Evolutionary conservation across 2,113 vertebrate genomes (phyloP).

Genomic region (Xiphias gladius): DNA sequence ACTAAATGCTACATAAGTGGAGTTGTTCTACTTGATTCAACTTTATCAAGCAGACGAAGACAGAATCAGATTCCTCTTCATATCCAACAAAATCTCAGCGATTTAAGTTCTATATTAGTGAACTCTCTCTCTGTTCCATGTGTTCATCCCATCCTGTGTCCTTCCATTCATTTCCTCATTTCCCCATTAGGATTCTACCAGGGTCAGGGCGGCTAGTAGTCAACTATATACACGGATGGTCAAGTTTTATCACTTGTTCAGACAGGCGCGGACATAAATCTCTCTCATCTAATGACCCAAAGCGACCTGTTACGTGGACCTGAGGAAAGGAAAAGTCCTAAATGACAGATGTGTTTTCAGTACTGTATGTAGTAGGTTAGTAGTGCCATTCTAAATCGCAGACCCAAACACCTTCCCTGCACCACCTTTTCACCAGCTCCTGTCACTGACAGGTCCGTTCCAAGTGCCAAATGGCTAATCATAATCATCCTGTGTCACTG

Average conservation of each 20-base stretch:
- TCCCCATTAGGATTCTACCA: constrained; percentile 27
- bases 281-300: constrained; percentile 42
- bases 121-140: constrained; percentile 2
- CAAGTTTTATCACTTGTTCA: constrained; percentile 47
- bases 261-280: constrained; percentile 40
- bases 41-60: background rate
- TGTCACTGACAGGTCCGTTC: background rate
- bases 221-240: constrained; percentile 23
- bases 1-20: background rate
- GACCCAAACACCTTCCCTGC: background rate
- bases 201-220: constrained; percentile 50
- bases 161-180: constrained; percentile 7
- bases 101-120: constrained; percentile 29
- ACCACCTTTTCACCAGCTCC: background rate
- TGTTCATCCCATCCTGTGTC: constrained; percentile 19
- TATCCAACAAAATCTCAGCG: constrained; percentile 1
- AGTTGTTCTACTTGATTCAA: constrained; percentile 13
- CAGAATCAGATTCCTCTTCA: constrained; percentile 28
- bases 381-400: background rate
- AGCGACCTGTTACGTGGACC: constrained; percentile 40
- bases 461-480: background rate
- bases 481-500: background rate
- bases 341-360: background rate
- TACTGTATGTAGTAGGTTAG: background rate
- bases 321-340: background rate